phyloP scores from a whole-genome alignment of 23 tunicate genomes.

The Aplidium turbinatum region DNA sequence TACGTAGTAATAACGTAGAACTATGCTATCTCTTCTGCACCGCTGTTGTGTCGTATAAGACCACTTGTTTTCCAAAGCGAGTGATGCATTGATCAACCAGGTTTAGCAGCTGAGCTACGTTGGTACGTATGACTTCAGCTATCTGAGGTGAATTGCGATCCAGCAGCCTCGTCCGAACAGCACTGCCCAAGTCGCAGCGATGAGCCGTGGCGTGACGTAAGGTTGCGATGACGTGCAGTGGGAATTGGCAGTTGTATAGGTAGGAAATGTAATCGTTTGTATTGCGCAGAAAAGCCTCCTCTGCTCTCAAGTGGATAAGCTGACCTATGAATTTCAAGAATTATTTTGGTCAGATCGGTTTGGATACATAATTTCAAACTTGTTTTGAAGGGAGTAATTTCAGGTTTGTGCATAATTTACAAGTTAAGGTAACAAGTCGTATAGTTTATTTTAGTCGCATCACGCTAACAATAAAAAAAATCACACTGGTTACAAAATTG shows the following conservation, averaged over 20 bases:
- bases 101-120: slow-evolving; percentile 49
- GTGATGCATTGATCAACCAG: slow-evolving; percentile 64
- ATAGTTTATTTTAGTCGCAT: too few relatives aligned
- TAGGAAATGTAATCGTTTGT: slow-evolving; percentile 51
- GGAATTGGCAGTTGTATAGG: slow-evolving; percentile 92
- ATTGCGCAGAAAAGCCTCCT: slow-evolving; percentile 61
- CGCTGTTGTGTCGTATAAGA: slow-evolving; percentile 35
- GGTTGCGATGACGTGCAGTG: slow-evolving; percentile 58
- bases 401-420: too few relatives aligned
- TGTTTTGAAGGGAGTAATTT: too few relatives aligned
- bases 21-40: too few relatives aligned
- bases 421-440: too few relatives aligned
- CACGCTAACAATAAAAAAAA: too few relatives aligned
- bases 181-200: slow-evolving; percentile 66
- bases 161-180: slow-evolving; percentile 24
- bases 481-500: too few relatives aligned
- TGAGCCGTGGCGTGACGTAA: slow-evolving; percentile 47
- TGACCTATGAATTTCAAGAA: slow-evolving; percentile 46
- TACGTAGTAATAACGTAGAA: too few relatives aligned
- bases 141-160: slow-evolving; percentile 40
- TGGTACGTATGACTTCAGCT: slow-evolving; percentile 27
- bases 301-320: slow-evolving; percentile 62
- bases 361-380: too few relatives aligned
- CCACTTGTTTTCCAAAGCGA: slow-evolving; percentile 66
- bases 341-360: too few relatives aligned